Evolutionary conservation across 1,140 invertebrate species (phyloP), one percentile per base, ranked within the genome.

Genomic region (Bacillus rossius): DNA sequence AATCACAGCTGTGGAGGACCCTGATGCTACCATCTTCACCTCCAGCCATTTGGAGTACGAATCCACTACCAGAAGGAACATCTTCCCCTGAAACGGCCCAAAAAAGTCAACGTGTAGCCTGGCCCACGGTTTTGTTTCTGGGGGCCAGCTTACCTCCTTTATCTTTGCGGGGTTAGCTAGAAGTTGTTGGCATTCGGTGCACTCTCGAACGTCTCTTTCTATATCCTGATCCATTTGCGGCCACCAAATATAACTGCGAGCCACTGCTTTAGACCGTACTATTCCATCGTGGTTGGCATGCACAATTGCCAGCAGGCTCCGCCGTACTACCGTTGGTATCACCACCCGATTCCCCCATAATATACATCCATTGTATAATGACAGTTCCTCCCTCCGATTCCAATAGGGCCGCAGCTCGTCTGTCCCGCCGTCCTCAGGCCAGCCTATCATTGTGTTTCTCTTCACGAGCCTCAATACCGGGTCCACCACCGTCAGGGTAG

Each of bases 61-160:
- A 34, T 34, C 29, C 29, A 34, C 29, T 10, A 34, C 29, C 10
- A 34, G 4, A 7, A 34, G 29, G 10, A 34, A 34, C 29, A 34
- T 34, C 10, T 61, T 16, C 25, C 57, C 49, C 41, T 61, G 16
- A 38, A 61, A 54, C 7, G 45, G 49, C 16, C 59, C 47, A 3
- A 73, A 72, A 64, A 76, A 79, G 61, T 80, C 80, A 0, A 76
- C 65, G 59, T 81, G 77, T 0, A 80, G 40, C 47, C 77, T 61
- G 14, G 71, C 61, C 73, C 75, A 80, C 1, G 72, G 75, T 47
- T 54, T 65, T 19, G 61, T 62, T 14, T 73, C 65, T 54, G 59
- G 61, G 7, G 62, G 55, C 76, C 76, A 78, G 3, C 60, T 59
- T 48, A 65, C 60, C 23, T 64, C 51, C 14, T 53, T 26, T 20